These are phyloP conservation scores for Ephestia elutella DNA, from an alignment of 1,140 invertebrate genomes.

Conservation along the genomic window DNA sequence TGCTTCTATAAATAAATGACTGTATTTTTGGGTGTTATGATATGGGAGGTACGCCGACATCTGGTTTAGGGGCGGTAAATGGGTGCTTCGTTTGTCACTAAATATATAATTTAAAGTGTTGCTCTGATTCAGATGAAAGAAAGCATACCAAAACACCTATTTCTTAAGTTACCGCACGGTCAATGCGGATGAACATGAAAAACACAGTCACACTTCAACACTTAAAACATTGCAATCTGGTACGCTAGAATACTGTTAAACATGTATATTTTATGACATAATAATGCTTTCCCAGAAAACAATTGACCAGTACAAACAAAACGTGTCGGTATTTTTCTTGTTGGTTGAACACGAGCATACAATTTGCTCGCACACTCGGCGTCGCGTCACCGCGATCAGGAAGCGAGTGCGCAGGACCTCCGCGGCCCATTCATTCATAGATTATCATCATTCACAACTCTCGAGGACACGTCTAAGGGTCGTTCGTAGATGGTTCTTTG, in stretches of 20 bases:
- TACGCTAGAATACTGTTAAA: background rate
- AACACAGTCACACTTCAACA: background rate
- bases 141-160: background rate
- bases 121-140: background rate
- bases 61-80: slow-evolving; percentile 5
- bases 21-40: slow-evolving; percentile 33
- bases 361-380: slow-evolving; percentile 4
- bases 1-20: slow-evolving; percentile 37
- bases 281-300: slow-evolving; percentile 4
- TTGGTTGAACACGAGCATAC: slow-evolving; percentile 4
- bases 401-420: slow-evolving; percentile 12
- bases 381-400: background rate
- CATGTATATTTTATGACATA: slow-evolving; percentile 1
- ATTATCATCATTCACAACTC: slow-evolving; percentile 34
- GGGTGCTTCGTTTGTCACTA: slow-evolving; percentile 1
- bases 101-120: background rate
- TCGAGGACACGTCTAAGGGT: slow-evolving; percentile 32
- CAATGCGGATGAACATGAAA: background rate
- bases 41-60: slow-evolving; percentile 28
- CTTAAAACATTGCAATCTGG: background rate
- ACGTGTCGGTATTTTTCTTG: slow-evolving; percentile 6
- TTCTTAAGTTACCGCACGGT: background rate
- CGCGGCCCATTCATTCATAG: slow-evolving; percentile 17
- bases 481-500: slow-evolving; percentile 33
- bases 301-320: background rate